phyloP scores from a whole-genome alignment of 2,888 invertebrate species.

The Embidobia sp. region DNA sequence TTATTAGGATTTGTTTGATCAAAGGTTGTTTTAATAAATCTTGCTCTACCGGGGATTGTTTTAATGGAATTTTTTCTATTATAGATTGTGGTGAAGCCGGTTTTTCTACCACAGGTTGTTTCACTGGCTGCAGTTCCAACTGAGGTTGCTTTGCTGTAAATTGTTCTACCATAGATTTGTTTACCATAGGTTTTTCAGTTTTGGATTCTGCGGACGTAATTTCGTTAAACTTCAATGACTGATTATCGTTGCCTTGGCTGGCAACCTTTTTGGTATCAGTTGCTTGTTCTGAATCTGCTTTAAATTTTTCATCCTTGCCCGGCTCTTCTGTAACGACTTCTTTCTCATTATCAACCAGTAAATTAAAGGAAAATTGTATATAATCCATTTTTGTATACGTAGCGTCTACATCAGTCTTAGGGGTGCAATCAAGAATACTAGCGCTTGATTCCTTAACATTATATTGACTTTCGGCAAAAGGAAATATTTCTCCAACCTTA shows the following conservation, averaged over 20 bases:
- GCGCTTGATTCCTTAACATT: slow-evolving; percentile 29
- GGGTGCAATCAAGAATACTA: slow-evolving; percentile 18
- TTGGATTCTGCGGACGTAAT: background rate
- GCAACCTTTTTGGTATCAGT: slow-evolving; percentile 7
- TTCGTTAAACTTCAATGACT: background rate
- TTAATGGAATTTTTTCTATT: no score
- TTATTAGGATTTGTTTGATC: no score
- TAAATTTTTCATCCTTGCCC: background rate
- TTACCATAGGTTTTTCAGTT: background rate
- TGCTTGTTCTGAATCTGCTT: background rate
- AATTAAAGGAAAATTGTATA: slow-evolving; percentile 28
- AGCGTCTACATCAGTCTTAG: slow-evolving; percentile 56
- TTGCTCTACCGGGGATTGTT: no score
- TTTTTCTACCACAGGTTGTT: no score
- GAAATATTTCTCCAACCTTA: slow-evolving; percentile 26
- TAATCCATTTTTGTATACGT: background rate
- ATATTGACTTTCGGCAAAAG: slow-evolving; percentile 43
- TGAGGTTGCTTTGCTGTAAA: no score
- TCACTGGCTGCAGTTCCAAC: no score
- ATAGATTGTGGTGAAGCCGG: no score
- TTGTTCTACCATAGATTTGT: no score
- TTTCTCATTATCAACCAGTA: background rate
- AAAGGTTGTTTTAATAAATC: no score
- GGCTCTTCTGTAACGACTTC: background rate
- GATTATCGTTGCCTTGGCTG: slow-evolving; percentile 13